A percentile compares a stretch with the other conserved stretches of the same genome.
These are phyloP conservation scores for Drosophila sordidula DNA, from an alignment of 2,888 invertebrate genomes.

Conservation along the genomic window DNA sequence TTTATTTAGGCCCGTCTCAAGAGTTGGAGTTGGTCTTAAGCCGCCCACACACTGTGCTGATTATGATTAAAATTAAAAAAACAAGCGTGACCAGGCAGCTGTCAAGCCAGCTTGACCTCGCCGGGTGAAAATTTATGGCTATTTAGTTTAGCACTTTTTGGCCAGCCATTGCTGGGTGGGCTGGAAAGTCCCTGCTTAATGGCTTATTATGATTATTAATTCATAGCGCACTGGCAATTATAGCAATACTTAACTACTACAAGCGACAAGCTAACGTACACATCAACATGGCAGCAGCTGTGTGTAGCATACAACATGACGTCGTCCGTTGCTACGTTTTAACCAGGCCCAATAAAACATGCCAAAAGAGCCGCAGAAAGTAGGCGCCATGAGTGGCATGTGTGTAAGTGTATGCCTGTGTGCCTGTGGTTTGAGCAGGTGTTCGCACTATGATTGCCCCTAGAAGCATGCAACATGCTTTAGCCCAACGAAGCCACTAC, in stretches of 20 bases:
- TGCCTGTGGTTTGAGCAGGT: constrained; percentile 41
- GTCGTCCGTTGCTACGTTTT: constrained; percentile 31
- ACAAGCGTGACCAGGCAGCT: constrained; percentile 22
- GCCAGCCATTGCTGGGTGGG: constrained; percentile 23
- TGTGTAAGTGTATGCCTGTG: constrained; percentile 15
- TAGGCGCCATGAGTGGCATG: constrained; percentile 22
- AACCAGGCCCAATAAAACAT: constrained; percentile 67
- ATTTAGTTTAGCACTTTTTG: constrained; percentile 61
- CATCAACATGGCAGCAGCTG: constrained; percentile 15
- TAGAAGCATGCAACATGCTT: constrained; percentile 51
- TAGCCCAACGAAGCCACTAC: constrained; percentile 10
- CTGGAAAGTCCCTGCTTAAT: constrained; percentile 34
- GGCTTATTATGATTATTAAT: constrained; percentile 75
- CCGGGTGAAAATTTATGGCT: constrained; percentile 63
- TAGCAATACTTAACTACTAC: constrained; percentile 44
- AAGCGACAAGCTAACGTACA: constrained; percentile 27
- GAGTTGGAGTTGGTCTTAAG: constrained; percentile 3
- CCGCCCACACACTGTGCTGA: constrained; percentile 6
- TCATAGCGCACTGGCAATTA: constrained; percentile 47
- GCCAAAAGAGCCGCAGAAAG: constrained; percentile 41
- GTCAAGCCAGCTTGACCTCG: constrained; percentile 29
- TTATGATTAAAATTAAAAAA: constrained; percentile 19
- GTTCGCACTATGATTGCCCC: constrained; percentile 37
- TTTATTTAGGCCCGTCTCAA: constrained; percentile 63
- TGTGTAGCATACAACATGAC: constrained; percentile 49